Evolutionary conservation across 2,113 vertebrate genomes (phyloP).

Genomic region (Phycodurus eques): DNA sequence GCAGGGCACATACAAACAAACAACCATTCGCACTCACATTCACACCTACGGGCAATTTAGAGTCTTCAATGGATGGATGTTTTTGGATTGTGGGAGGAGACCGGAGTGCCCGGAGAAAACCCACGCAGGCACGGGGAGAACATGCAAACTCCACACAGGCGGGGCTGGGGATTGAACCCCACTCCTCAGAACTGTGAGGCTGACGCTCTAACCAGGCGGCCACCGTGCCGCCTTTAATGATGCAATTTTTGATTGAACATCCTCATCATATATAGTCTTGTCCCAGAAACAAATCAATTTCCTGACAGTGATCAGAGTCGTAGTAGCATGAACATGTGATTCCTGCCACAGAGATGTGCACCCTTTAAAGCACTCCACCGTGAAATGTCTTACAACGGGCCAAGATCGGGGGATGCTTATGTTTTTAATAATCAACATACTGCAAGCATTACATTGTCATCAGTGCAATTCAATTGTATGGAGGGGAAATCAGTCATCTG

Average conservation of each 20-base stretch:
- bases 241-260: conserved; percentile 28
- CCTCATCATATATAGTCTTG: conserved; percentile 41
- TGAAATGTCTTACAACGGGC: conserved; percentile 61
- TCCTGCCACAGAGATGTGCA: conserved; percentile 37
- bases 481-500: conserved; percentile 8
- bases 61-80: too few relatives aligned
- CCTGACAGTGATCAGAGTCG: conserved; percentile 38
- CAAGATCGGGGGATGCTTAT: conserved; percentile 31
- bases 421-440: conserved; percentile 50
- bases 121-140: too few relatives aligned
- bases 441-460: conserved; percentile 40
- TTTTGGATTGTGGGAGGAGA: too few relatives aligned
- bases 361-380: conserved; percentile 49
- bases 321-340: conserved; percentile 47
- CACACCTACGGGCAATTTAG: too few relatives aligned
- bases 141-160: too few relatives aligned
- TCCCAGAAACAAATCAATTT: conserved; percentile 50
- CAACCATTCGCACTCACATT: too few relatives aligned
- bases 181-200: too few relatives aligned
- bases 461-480: conserved; percentile 3
- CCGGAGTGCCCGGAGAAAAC: too few relatives aligned
- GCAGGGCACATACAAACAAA: too few relatives aligned
- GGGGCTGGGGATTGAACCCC: too few relatives aligned
- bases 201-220: too few relatives aligned
- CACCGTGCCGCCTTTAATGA: conserved; percentile 25